Evolutionary conservation across 2,888 invertebrate genomes (phyloP).

Genomic region (Eristalis tenax): DNA sequence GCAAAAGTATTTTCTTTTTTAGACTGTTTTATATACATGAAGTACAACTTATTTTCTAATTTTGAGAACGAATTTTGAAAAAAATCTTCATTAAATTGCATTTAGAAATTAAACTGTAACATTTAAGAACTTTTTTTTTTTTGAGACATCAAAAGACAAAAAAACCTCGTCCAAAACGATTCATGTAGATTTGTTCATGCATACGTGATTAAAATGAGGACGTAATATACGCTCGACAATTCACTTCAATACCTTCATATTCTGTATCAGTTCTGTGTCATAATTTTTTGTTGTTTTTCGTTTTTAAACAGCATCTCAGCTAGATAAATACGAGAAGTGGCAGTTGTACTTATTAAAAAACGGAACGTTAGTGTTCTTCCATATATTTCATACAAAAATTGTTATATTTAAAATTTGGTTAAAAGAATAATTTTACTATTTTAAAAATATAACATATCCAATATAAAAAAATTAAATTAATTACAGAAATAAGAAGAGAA

Average conservation of each 20-base stretch:
- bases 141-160: background rate
- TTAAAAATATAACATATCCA: conserved; percentile 11
- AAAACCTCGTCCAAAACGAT: background rate
- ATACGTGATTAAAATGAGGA: background rate
- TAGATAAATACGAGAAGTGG: conserved; percentile 27
- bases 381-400: conserved; percentile 41
- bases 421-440: conserved; percentile 4
- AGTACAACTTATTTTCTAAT: background rate
- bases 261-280: conserved; percentile 24
- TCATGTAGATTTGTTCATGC: background rate
- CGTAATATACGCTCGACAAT: conserved; percentile 11
- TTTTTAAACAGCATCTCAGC: background rate
- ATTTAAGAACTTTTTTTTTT: background rate
- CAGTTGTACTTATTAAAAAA: conserved; percentile 32
- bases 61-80: too few relatives aligned
- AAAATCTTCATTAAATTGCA: too few relatives aligned
- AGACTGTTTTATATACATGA: background rate
- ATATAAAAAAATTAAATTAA: conserved; percentile 10
- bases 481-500: background rate
- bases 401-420: conserved; percentile 26
- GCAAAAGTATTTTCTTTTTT: background rate
- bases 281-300: background rate
- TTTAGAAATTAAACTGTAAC: background rate
- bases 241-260: background rate
- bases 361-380: background rate